Conservation (phyloP, 2,113 vertebrate genomes). For the Brachypodius melanocephalos region DNA sequence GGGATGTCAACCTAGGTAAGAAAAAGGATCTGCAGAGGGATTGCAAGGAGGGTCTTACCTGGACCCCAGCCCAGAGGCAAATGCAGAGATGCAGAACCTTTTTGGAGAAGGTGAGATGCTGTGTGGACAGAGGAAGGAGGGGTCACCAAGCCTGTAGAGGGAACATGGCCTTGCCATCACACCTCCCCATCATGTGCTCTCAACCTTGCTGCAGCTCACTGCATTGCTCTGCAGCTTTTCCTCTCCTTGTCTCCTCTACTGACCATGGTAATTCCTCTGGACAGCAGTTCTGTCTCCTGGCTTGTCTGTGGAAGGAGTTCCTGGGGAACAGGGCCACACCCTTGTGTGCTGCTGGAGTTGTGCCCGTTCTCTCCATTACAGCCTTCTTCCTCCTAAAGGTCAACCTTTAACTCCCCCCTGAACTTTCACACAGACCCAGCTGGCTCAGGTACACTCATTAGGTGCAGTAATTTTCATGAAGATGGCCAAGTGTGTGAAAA, state of each 20-base stretch:
- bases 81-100: background rate
- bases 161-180: background rate
- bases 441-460: background rate
- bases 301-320: background rate
- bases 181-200: background rate
- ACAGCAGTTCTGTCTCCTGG: background rate
- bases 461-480: too few species aligned
- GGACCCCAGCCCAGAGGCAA: background rate
- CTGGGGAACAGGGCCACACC: background rate
- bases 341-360: background rate
- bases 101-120: background rate
- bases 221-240: background rate
- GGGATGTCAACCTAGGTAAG: background rate
- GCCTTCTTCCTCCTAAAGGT: background rate
- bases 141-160: background rate
- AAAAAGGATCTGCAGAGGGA: background rate
- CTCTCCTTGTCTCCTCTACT: background rate
- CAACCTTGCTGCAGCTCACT: background rate
- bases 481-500: background rate
- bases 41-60: background rate
- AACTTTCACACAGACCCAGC: background rate
- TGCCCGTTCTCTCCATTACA: accelerated
- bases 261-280: background rate
- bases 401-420: background rate
- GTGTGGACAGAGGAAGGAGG: background rate